Evolutionary conservation across 2,113 vertebrate genomes (phyloP).

Genomic region (Pseudopipra pipra): DNA sequence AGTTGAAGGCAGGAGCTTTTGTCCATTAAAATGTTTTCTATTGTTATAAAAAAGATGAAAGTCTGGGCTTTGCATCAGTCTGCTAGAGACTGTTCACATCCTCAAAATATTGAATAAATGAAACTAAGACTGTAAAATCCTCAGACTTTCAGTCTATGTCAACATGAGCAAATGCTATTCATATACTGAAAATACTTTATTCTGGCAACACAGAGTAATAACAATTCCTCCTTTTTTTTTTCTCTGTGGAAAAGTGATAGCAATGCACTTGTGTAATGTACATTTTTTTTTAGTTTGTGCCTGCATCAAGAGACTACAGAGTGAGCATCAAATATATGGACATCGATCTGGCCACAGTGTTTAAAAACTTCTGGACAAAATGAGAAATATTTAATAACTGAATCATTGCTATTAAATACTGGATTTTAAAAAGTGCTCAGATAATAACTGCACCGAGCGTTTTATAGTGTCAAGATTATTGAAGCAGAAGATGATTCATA

Average conservation of each 20-base stretch:
- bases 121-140: background rate
- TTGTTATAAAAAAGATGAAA: background rate
- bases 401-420: background rate
- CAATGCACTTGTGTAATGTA: background rate
- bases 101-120: background rate
- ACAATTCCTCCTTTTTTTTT: background rate
- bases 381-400: background rate
- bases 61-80: background rate
- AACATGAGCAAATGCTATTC: background rate
- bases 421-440: background rate
- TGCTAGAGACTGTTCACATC: background rate
- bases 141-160: background rate
- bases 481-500: background rate
- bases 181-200: background rate
- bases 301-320: background rate
- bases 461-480: background rate
- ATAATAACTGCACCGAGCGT: background rate
- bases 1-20: background rate
- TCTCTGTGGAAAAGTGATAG: background rate
- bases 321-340: background rate
- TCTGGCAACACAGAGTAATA: background rate
- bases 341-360: background rate
- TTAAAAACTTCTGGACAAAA: background rate
- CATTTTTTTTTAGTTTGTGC: background rate
- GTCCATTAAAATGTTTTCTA: background rate